Percentiles rank a stretch among this genome's conserved stretches.
phyloP scores from a whole-genome alignment of 1,140 invertebrate genomes.

The Pseudobourletiella spinata region DNA sequence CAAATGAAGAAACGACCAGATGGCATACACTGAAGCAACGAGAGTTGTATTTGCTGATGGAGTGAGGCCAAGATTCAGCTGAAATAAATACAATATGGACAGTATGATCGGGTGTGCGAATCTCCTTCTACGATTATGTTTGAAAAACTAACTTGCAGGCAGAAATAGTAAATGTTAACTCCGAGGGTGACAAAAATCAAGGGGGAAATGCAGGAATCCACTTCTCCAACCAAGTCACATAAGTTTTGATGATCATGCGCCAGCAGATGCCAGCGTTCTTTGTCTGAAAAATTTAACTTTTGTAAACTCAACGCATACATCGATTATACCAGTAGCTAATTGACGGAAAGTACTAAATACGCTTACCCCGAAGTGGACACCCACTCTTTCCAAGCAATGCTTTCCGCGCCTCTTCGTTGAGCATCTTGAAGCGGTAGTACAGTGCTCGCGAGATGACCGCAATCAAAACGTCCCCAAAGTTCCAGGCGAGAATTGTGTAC shows the following conservation, averaged over 20 bases:
- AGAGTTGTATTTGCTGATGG: conserved; percentile 8
- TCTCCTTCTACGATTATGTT: neutral
- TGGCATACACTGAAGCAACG: neutral
- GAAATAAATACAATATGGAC: neutral
- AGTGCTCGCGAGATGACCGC: conserved; percentile 10
- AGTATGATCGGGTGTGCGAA: no score
- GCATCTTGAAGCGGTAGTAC: conserved; percentile 11
- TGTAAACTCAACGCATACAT: no score
- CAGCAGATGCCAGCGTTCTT: conserved; percentile 6
- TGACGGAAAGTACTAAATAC: no score
- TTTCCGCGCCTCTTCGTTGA: conserved; percentile 3
- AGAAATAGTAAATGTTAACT: conserved; percentile 23
- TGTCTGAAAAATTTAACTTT: conserved; percentile 12
- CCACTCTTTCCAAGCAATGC: neutral
- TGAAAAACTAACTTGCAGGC: conserved; percentile 13
- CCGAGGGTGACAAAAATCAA: conserved; percentile 16
- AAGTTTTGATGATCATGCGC: conserved; percentile 11
- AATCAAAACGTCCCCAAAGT: conserved; percentile 17
- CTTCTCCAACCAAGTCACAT: neutral
- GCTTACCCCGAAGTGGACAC: neutral
- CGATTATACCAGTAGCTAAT: no score
- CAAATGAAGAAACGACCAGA: conserved; percentile 16
- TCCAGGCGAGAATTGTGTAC: conserved; percentile 13
- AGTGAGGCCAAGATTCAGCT: conserved; percentile 17
- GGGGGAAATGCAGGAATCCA: conserved; percentile 20